Base-by-base conservation (phyloP, 2,113 vertebrate genomes). In the Lamprotornis superbus region DNA sequence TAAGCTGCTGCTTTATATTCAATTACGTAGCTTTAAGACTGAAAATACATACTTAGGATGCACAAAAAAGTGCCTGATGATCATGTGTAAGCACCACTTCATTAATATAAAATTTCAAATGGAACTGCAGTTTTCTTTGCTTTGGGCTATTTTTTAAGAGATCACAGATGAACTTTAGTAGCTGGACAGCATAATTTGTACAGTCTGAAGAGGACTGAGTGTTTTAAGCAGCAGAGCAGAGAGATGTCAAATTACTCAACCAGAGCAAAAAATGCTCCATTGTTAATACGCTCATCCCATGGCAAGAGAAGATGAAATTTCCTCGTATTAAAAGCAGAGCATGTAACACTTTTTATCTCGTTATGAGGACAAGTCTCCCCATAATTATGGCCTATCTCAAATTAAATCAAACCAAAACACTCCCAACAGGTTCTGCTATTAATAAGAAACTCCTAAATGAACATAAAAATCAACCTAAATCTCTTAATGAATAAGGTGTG, bases 91-190 rank as follows among this genome's bases (percentile, higher is more conserved):
- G 79, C 64, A 96, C 83, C 37, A 44, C 56, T 83, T 88, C 90
- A 93, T 95, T 87, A 93, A 94, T 94, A 93, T 71, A 94, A 87
- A 74, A 94, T 75, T 92, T 81, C 64, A 86, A 78, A 42, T 12
- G n/a, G 63, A 86, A 81, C 12, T 57, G 71, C 30, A 53, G 60
- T 42, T 95, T 74, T 87, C 79, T 85, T 89, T 88, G 65, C 93
- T 81, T 71, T 46, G 24, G 86, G 88, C 90, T 82, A 33, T 70
- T 92, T 86, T 84, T 94, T 47, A 46, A 46, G 60, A 90, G 69
- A 81, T 88, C 88, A 65, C 25, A 81, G 69, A 78, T 89, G 83
- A 96, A 90, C 79, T 87, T 89, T 13, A 92, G 73, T 73, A 96
- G 92, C 86, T 78, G 90, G 88, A 87, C 88, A 93, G 71, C 47